These are phyloP conservation scores for Sphaerophoria taeniata DNA, from an alignment of 2,888 invertebrate genomes.

Conservation along the genomic window DNA sequence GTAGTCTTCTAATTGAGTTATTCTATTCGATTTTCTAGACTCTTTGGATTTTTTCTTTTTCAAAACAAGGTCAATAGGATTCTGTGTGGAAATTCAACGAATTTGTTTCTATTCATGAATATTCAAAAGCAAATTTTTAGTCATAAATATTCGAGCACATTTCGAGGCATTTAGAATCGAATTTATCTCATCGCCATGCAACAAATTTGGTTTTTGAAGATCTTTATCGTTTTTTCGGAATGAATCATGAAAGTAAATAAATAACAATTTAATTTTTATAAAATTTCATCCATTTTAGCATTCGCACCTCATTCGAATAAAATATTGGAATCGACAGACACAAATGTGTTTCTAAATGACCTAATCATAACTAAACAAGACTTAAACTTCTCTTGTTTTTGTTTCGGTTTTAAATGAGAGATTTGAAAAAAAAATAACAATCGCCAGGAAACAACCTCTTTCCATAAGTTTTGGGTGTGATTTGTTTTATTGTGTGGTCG, in stretches of 20 bases:
- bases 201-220: conserved; percentile 40
- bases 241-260: conserved; percentile 52
- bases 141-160: conserved; percentile 30
- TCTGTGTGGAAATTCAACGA: conserved; percentile 1
- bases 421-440: neutral
- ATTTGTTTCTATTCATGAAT: conserved; percentile 15
- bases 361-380: conserved; percentile 42
- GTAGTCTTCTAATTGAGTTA: conserved; percentile 11
- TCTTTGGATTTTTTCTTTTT: neutral
- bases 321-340: conserved; percentile 21
- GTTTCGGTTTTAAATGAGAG: neutral
- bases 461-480: neutral
- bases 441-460: neutral
- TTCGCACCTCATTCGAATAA: conserved; percentile 65
- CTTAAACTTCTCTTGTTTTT: conserved; percentile 4
- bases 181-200: conserved; percentile 48
- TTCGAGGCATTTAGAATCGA: conserved; percentile 23
- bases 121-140: conserved; percentile 14
- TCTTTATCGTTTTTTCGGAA: conserved; percentile 42
- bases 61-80: neutral
- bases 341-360: conserved; percentile 60
- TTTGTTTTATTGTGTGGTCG: conserved; percentile 21
- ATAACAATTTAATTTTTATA: conserved; percentile 67
- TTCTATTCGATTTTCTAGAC: conserved; percentile 6
- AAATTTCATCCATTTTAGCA: conserved; percentile 40